phyloP scores from a whole-genome alignment of 2,113 vertebrate species.

The Prolemur simus region DNA sequence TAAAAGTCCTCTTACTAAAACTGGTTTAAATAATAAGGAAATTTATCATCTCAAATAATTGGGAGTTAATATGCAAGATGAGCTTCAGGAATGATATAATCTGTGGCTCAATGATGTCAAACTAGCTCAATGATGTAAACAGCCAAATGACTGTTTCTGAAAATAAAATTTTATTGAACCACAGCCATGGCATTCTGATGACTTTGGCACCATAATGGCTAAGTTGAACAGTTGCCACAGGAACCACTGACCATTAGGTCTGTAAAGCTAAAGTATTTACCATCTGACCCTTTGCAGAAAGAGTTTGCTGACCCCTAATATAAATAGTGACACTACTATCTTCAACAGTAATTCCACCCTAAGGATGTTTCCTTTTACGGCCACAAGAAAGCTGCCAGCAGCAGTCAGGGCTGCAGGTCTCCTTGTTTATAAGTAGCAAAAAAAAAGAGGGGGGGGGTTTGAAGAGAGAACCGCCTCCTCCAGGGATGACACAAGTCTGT shows the following conservation, averaged over 20 bases:
- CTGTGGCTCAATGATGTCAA: not conserved
- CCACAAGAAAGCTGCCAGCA: not conserved
- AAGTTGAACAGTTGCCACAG: not conserved
- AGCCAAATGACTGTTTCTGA: not conserved
- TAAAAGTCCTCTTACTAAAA: not conserved
- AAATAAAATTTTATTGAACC: conserved; percentile 32
- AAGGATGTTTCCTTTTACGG: not conserved
- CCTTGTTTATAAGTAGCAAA: not conserved
- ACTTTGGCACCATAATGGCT: not conserved
- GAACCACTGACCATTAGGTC: not conserved
- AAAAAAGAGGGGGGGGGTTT: too few relatives aligned
- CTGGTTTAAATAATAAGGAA: not conserved
- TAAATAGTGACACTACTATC: not conserved
- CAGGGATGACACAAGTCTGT: not conserved
- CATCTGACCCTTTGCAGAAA: not conserved
- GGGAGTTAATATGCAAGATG: not conserved
- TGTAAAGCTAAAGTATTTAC: not conserved
- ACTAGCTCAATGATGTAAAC: conserved; percentile 23
- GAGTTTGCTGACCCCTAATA: not conserved
- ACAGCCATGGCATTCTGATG: not conserved
- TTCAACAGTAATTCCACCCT: conserved; percentile 14
- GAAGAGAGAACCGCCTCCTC: not conserved
- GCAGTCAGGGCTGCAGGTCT: not conserved
- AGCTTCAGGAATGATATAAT: not conserved
- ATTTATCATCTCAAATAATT: conserved; percentile 7